These are phyloP conservation scores for Caradrina kadenii DNA, from an alignment of 2,888 invertebrate genomes.

Conservation along the genomic window DNA sequence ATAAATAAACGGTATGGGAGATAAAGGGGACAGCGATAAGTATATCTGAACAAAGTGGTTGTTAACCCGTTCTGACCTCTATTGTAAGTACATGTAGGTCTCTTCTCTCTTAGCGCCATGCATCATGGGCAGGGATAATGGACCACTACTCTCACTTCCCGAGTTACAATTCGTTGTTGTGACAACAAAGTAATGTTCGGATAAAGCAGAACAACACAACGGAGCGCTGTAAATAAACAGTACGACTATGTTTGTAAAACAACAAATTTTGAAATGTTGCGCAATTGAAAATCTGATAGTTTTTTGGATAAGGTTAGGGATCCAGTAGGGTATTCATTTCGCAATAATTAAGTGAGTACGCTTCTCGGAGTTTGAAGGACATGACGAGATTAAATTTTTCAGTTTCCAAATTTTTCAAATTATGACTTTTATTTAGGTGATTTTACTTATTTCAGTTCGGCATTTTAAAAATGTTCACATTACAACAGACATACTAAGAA, in stretches of 20 bases:
- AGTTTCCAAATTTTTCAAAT: too few species aligned
- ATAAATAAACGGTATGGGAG: constrained; percentile 36
- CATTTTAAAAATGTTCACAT: too few species aligned
- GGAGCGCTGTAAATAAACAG: constrained; percentile 16
- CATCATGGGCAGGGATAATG: constrained; percentile 44
- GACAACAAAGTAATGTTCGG: constrained; percentile 43
- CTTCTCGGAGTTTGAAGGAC: background rate
- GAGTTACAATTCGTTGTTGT: constrained; percentile 43
- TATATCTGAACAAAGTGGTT: constrained; percentile 30
- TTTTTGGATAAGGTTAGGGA: background rate
- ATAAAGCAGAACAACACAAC: constrained; percentile 33
- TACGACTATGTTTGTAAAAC: background rate
- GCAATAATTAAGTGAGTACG: too few species aligned
- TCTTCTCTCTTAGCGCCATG: constrained; percentile 27
- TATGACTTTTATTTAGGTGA: too few species aligned
- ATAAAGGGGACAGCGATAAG: constrained; percentile 41
- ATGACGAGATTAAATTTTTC: background rate
- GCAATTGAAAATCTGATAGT: background rate
- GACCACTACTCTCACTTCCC: constrained; percentile 53
- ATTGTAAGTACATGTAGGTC: constrained; percentile 19
- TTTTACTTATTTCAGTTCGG: too few species aligned
- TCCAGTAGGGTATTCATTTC: too few species aligned
- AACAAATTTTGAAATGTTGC: background rate
- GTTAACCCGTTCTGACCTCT: constrained; percentile 32
- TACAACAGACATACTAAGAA: too few species aligned